A percentile compares a stretch with the other conserved stretches of the same genome.
Evolutionary conservation across 1,140 invertebrate genomes (phyloP).

Genomic region (Telenomus remus): DNA sequence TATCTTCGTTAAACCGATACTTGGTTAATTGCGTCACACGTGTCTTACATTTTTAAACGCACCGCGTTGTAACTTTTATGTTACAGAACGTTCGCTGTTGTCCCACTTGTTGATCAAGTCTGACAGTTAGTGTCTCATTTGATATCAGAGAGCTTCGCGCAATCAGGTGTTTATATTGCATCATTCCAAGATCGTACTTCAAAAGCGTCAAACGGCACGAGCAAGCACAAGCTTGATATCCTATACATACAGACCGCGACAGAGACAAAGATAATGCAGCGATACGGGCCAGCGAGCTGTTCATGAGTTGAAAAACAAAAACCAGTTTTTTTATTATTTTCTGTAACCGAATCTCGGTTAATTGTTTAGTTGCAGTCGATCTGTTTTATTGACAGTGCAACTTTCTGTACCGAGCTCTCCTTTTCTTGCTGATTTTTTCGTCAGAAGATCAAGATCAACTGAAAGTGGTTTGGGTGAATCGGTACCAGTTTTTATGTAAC

Average conservation of each 20-base stretch:
- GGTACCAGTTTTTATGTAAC: too few species aligned
- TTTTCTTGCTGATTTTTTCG: conserved; percentile 9
- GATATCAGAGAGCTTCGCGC: conserved; percentile 46
- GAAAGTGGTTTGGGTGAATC: too few species aligned
- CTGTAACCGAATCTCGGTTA: too few species aligned
- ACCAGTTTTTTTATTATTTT: too few species aligned
- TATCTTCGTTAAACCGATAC: not conserved
- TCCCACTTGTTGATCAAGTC: conserved; percentile 35
- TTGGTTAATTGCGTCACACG: conserved; percentile 18
- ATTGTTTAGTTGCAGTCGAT: too few species aligned
- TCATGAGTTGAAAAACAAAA: not conserved
- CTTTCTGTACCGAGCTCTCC: too few species aligned
- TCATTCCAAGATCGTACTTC: conserved; percentile 58
- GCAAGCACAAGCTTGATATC: conserved; percentile 26
- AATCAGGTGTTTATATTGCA: conserved; percentile 67
- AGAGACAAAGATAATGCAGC: conserved; percentile 21
- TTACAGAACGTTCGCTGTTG: conserved; percentile 27
- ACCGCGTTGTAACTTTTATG: conserved; percentile 28
- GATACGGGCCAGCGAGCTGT: conserved; percentile 1
- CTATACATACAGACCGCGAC: conserved; percentile 31
- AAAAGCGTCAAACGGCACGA: conserved; percentile 33
- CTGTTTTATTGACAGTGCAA: too few species aligned
- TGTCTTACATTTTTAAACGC: conserved; percentile 23
- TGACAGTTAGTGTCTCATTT: conserved; percentile 35
- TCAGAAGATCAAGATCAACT: not conserved